Evolutionary conservation across 1,140 invertebrate genomes (phyloP).

Genomic region (Drosophila varians): DNA sequence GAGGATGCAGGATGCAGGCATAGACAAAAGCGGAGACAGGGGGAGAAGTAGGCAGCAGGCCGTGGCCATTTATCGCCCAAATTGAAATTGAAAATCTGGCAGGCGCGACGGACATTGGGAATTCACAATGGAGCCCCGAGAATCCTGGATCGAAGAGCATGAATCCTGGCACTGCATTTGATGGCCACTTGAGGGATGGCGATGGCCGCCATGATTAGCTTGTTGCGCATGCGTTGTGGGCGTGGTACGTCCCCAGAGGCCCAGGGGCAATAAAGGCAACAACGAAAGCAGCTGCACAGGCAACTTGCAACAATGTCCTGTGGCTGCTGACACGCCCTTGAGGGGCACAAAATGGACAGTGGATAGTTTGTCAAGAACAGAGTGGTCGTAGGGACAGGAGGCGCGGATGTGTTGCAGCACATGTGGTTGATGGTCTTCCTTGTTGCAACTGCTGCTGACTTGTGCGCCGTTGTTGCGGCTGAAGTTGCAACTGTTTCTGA

Average conservation of each 20-base stretch:
- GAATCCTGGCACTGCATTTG: conserved; percentile 42
- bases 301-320: conserved; percentile 27
- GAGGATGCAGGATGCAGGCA: too few relatives aligned
- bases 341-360: conserved; percentile 1
- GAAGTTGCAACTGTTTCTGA: conserved; percentile 17
- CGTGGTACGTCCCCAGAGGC: conserved; percentile 16
- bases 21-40: background rate
- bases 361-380: background rate
- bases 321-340: conserved; percentile 39
- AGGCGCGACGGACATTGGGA: conserved; percentile 31
- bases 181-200: conserved; percentile 40
- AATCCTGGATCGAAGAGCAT: background rate
- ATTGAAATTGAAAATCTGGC: conserved; percentile 70
- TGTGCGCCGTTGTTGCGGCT: conserved; percentile 3
- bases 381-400: background rate
- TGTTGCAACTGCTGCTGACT: conserved; percentile 17
- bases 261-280: too few relatives aligned
- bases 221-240: conserved; percentile 70
- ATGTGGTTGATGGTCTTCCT: conserved; percentile 11
- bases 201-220: conserved; percentile 36
- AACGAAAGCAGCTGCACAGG: background rate
- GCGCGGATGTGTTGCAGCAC: conserved; percentile 1
- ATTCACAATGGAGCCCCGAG: background rate
- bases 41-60: background rate
- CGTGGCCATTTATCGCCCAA: conserved; percentile 55